Conservation (phyloP, 64 coral and sea anemone genomes). For the Montipora efflorescens region DNA sequence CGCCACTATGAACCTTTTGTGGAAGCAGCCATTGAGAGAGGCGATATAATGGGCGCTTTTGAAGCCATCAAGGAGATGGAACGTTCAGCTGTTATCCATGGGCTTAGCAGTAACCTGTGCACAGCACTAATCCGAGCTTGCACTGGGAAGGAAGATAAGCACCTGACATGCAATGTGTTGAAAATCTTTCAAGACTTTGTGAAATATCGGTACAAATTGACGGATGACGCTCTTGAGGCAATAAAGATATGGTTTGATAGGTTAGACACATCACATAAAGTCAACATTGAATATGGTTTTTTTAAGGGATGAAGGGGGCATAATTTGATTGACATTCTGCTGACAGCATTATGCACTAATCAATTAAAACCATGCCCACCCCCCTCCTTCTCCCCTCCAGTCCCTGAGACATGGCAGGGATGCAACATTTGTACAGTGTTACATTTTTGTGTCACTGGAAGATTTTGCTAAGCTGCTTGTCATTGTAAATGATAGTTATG, state of each 20-base stretch:
- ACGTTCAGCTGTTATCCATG: conserved; percentile 11
- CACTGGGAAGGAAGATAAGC: background rate
- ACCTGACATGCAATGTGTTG: conserved; percentile 49
- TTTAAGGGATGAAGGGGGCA: too few relatives aligned
- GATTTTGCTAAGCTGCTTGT: too few relatives aligned
- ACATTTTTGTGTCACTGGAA: too few relatives aligned
- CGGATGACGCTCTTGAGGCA: conserved; percentile 38
- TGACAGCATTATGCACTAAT: too few relatives aligned
- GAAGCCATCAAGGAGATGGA: conserved; percentile 44
- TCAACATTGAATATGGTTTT: too few relatives aligned
- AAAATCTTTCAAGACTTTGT: conserved; percentile 38
- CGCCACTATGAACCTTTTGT: conserved; percentile 57
- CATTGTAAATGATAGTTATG: too few relatives aligned
- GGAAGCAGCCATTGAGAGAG: background rate
- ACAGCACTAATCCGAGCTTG: conserved; percentile 69
- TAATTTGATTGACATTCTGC: too few relatives aligned
- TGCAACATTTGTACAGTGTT: too few relatives aligned
- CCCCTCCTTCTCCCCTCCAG: too few relatives aligned
- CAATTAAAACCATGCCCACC: too few relatives aligned
- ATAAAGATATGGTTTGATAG: conserved; percentile 81
- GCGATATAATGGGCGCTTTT: conserved; percentile 51
- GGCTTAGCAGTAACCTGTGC: conserved; percentile 23
- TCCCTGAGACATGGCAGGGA: too few relatives aligned
- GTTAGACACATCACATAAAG: background rate
- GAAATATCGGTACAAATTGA: conserved; percentile 13